Base-by-base conservation (phyloP, 2,888 invertebrate genomes). In the Papilio elwesi region DNA sequence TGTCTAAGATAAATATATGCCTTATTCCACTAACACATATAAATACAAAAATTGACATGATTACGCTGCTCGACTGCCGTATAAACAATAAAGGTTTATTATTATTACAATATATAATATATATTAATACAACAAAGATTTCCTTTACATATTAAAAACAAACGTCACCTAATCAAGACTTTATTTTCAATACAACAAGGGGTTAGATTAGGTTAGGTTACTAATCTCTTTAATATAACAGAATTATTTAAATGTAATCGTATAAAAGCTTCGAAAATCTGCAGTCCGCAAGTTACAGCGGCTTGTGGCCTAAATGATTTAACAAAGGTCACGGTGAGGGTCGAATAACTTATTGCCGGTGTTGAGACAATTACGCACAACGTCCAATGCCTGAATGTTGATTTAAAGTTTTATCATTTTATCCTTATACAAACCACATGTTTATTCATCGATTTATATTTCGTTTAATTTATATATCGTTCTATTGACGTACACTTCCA, bases 241-340 rank as follows among this genome's bases (percentile, higher is more conserved):
- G 9, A 12, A 36, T 36, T 43, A 43, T 62, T 38, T 38, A 59
- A 57, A 59, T 59, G 59, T 59, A 59, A 59, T 38, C 38, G 36
- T 59, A 57, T 57, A 59, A 62, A 62, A 43, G 59, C 43, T 62
- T 38, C 59, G 43, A 43, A 43, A 62, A 62, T 62, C 43, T 15
- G 59, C 38, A 43, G 59, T 43, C 43, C 43, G 43, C 38, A n/a
- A 59, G 59, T 38, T 43, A 12, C 36, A 59, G 43, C 43, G 43
- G 59, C 43, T 43, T 62, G 59, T 11, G 59, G 59, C 15, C 13
- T 62, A 43, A 62, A 62, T 62, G 59, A 62, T 43, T 62, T 62
- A 62, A 62, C 59, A 62, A 62, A 62, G 59, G 59, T 62, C 59
- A 43, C 43, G 15, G 9, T 43, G 43, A 62, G 43, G 59, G 59